A percentile compares a stretch with the other conserved stretches of the same genome.
Conservation (phyloP, 2,888 invertebrate species). For the Antheraea yamamai region DNA sequence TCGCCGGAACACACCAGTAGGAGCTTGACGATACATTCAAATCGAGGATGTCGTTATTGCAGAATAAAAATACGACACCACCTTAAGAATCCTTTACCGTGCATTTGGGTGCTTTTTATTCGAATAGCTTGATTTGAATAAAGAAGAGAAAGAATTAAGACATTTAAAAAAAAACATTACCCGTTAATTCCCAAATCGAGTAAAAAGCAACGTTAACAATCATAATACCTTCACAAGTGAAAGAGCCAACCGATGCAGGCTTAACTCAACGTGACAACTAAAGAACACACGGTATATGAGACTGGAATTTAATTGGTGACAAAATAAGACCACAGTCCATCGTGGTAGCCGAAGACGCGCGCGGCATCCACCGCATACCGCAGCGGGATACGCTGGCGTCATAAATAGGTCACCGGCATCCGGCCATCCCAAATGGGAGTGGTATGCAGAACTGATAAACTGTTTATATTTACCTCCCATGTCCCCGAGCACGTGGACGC, state of each 20-base stretch:
- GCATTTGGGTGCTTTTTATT: no score
- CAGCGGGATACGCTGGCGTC: conserved; percentile 20
- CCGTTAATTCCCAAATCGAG: no score
- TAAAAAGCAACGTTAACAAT: no score
- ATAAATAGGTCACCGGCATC: conserved; percentile 49
- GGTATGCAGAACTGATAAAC: conserved; percentile 43
- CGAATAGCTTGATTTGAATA: no score
- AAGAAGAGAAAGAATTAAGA: no score
- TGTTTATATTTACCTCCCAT: conserved; percentile 41
- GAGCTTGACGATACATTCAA: no score
- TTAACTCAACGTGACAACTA: neutral
- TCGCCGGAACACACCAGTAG: no score
- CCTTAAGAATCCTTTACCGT: no score
- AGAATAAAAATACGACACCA: no score
- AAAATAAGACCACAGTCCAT: conserved; percentile 9
- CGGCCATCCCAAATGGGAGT: conserved; percentile 32
- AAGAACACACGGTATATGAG: neutral
- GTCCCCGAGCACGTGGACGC: conserved; percentile 12
- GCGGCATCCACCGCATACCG: conserved; percentile 19
- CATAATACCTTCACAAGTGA: no score
- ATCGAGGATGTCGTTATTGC: no score
- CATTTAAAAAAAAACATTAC: no score
- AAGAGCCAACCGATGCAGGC: neutral
- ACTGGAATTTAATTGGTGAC: conserved; percentile 7
- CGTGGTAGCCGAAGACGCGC: neutral